A percentile compares a stretch with the other conserved stretches of the same genome.
These are phyloP conservation scores for Mythimna loreyi DNA, from an alignment of 2,888 invertebrate genomes.

Conservation along the genomic window DNA sequence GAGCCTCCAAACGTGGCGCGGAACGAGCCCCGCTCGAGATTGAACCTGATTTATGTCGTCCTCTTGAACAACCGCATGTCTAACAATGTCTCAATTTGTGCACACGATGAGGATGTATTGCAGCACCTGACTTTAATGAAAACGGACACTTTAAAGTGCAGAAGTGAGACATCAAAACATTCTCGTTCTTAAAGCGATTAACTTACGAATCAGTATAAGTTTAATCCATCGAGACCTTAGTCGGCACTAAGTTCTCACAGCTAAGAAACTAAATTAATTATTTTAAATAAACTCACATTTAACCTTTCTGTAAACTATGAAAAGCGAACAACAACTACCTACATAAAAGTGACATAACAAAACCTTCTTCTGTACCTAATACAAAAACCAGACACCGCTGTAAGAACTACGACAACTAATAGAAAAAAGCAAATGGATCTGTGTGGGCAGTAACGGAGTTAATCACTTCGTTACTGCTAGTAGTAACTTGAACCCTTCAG, in stretches of 20 bases:
- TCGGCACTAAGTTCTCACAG: not conserved
- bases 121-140: constrained; percentile 24
- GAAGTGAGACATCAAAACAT: constrained; percentile 8
- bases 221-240: constrained; percentile 37
- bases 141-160: constrained; percentile 22
- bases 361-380: constrained; percentile 39
- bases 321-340: constrained; percentile 7
- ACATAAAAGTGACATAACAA: constrained; percentile 45
- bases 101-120: constrained; percentile 35
- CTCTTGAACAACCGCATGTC: constrained; percentile 64
- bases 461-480: constrained; percentile 72
- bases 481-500: constrained; percentile 71
- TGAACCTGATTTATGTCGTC: constrained; percentile 73
- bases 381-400: constrained; percentile 60
- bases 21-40: constrained; percentile 69
- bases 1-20: constrained; percentile 66
- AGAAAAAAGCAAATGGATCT: constrained; percentile 66
- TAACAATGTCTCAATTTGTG: constrained; percentile 65
- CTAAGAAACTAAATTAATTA: constrained; percentile 8
- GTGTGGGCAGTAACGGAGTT: constrained; percentile 67
- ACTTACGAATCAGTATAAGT: constrained; percentile 48
- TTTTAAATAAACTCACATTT: not conserved
- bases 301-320: constrained; percentile 5
- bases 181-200: constrained; percentile 40
- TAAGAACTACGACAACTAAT: constrained; percentile 57